Base-by-base conservation (phyloP, 2,888 invertebrate species). In the Molanna angustata region DNA sequence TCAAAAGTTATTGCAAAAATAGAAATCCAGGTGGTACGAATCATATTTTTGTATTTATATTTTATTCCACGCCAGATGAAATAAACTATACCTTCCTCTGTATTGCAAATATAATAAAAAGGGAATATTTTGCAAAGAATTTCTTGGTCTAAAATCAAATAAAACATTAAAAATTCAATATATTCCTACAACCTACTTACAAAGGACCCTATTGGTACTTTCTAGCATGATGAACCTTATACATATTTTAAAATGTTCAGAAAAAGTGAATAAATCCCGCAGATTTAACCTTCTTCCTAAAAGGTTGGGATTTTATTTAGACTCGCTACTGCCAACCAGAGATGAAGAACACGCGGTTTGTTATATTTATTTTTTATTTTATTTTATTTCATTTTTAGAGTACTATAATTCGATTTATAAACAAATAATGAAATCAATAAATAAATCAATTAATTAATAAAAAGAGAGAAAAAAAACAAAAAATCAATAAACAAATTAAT, bases 201-300 rank as follows among this genome's bases (percentile, higher is more conserved):
- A 46, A 52, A 46, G 44, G 43, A 50, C 16, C 33, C 46, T 21
- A 45, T 41, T 27, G 40, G n/a, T n/a, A n/a, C n/a, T 43, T 17
- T 20, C 18, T 20, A 40, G 32, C 35, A 37, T 22, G 45, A 43
- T 9, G 39, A 39, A 49, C 21, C 46, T 45, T 17, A 54, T 49
- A 49, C 41, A 49, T 40, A 31, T 49, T 54, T 49, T 54, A 49
- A 53, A 54, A 54, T 45, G 50, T 54, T 54, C 54, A 32, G 46
- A 19, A 50, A 49, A 54, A 54, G 46, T 50, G 54, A 54, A 54
- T 54, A 54, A 54, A 54, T 54, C 54, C 54, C 45, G 33, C 54
- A 46, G 54, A 50, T 54, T 54, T 50, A 54, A 54, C 54, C 54
- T 54, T 49, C 42, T 44, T 49, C 42, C 42, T 50, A 54, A 54